Conservation (phyloP, 2,888 invertebrate genomes). For the Drosophila paucipuncta region DNA sequence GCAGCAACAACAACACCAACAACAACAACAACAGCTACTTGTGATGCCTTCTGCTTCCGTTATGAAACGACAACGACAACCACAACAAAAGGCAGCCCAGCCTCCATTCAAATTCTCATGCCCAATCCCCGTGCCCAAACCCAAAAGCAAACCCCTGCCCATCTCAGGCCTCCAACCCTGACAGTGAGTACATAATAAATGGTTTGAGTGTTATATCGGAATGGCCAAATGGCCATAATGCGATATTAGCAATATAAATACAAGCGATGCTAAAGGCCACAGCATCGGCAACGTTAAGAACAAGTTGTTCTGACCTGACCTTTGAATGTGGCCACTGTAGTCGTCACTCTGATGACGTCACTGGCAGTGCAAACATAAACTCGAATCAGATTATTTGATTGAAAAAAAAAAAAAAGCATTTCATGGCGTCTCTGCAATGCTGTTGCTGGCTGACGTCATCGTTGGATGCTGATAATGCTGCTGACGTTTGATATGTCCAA, state of each 20-base stretch:
- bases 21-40: constrained; percentile 30
- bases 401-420: constrained; percentile 11
- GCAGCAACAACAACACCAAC: constrained; percentile 12
- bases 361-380: constrained; percentile 45
- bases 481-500: constrained; percentile 22
- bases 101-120: constrained; percentile 4
- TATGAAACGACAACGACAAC: constrained; percentile 52
- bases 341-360: constrained; percentile 72
- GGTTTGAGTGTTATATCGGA: constrained; percentile 36
- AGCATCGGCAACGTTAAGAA: constrained; percentile 28
- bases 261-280: constrained; percentile 50
- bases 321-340: constrained; percentile 41
- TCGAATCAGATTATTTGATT: constrained; percentile 5
- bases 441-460: constrained; percentile 49
- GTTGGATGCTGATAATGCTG: constrained; percentile 20
- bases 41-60: constrained; percentile 57
- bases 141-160: background rate
- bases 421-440: constrained; percentile 8
- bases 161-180: constrained; percentile 2
- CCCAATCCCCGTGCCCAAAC: constrained; percentile 4
- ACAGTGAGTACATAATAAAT: constrained; percentile 28
- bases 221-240: constrained; percentile 50
- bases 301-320: constrained; percentile 49
- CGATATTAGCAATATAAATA: constrained; percentile 51
- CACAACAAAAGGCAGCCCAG: constrained; percentile 37